Evolutionary conservation across 1,140 invertebrate genomes (phyloP).

Genomic region (Eueides isabella): DNA sequence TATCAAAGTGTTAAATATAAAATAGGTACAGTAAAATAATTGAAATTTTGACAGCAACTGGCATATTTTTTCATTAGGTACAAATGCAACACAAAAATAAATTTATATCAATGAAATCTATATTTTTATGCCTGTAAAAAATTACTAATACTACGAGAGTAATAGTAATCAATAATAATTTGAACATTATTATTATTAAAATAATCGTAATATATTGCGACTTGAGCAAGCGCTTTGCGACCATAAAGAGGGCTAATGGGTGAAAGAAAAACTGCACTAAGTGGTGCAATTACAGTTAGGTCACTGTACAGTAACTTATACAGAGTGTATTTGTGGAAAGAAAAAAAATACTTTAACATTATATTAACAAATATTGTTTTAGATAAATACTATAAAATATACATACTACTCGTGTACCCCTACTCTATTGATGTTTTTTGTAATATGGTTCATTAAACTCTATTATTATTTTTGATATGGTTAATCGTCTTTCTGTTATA

Average conservation of each 20-base stretch:
- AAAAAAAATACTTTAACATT: background rate
- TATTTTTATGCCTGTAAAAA: too few species aligned
- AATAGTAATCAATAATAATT: too few species aligned
- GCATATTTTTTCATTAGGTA: too few species aligned
- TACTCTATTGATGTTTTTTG: background rate
- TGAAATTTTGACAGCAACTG: too few species aligned
- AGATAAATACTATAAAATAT: background rate
- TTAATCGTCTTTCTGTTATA: background rate
- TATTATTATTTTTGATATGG: too few species aligned
- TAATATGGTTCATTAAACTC: background rate
- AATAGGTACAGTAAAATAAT: too few species aligned
- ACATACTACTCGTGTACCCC: too few species aligned
- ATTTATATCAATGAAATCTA: too few species aligned
- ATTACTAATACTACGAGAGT: too few species aligned
- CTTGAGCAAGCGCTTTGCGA: conserved; percentile 47
- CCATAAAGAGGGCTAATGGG: conserved; percentile 59
- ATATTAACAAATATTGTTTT: background rate
- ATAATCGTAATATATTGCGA: conserved; percentile 35
- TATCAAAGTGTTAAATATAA: too few species aligned
- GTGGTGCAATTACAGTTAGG: conserved; percentile 57
- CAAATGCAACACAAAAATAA: too few species aligned
- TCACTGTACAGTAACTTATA: conserved; percentile 54
- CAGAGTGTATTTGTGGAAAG: background rate
- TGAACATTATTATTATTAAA: background rate
- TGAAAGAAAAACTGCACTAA: conserved; percentile 53